phyloP scores from a whole-genome alignment of 2,888 invertebrate genomes.

The Agonopterix subpropinquella region DNA sequence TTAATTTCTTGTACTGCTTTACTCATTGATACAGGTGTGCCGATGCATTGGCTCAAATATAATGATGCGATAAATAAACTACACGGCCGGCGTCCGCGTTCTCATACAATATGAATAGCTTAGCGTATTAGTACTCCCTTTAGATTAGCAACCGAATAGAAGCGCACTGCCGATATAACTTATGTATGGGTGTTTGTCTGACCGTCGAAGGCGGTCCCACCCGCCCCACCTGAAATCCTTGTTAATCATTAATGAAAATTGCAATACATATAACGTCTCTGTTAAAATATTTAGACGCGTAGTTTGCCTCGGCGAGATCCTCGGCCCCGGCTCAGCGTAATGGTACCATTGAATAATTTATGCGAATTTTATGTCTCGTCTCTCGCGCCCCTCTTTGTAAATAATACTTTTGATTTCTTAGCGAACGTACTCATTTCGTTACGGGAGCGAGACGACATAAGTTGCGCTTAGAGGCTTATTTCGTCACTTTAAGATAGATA shows the following conservation, averaged over 20 bases:
- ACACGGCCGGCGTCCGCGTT: conserved; percentile 28
- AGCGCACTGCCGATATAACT: conserved; percentile 42
- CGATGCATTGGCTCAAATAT: conserved; percentile 15
- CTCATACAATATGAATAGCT: conserved; percentile 45
- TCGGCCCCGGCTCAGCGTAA: conserved; percentile 44
- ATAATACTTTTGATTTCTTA: conserved; percentile 57
- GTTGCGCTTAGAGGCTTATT: no score
- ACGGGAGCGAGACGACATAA: no score
- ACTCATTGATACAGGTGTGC: conserved; percentile 17
- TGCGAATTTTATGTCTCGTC: conserved; percentile 64
- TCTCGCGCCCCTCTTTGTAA: conserved; percentile 45
- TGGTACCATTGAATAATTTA: conserved; percentile 66
- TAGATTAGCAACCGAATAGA: conserved; percentile 49
- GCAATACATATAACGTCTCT: conserved; percentile 70
- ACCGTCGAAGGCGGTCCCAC: conserved; percentile 31
- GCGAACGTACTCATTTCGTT: conserved; percentile 13
- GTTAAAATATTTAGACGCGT: conserved; percentile 65
- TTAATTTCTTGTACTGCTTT: no score
- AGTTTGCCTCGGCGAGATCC: conserved; percentile 53
- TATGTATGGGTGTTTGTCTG: conserved; percentile 49
- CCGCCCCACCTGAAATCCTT: conserved; percentile 46
- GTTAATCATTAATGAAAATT: conserved; percentile 71
- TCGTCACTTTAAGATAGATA: no score
- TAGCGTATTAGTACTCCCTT: conserved; percentile 47
- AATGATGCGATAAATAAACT: conserved; percentile 44